Evolutionary conservation across 2,113 vertebrate species (phyloP).

Genomic region (Chinchilla lanigera): DNA sequence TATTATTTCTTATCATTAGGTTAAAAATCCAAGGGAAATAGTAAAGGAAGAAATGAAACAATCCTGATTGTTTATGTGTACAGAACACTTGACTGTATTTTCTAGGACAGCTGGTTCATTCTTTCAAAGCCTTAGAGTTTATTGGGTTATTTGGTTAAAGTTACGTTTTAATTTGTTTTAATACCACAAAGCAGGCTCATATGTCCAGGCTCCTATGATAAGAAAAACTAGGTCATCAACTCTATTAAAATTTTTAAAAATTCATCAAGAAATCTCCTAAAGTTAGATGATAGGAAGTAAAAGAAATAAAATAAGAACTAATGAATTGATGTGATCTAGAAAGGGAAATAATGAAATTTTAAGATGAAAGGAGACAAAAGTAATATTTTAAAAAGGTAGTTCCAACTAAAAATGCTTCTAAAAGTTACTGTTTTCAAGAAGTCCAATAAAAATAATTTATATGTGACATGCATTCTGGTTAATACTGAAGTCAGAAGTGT

Average conservation of each 20-base stretch:
- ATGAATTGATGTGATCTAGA: neutral
- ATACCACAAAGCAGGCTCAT: neutral
- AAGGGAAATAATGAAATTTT: neutral
- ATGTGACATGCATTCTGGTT: neutral
- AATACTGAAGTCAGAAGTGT: neutral
- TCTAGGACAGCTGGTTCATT: slow-evolving; percentile 50
- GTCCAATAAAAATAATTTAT: neutral
- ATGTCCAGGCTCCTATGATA: neutral
- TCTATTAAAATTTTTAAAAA: neutral
- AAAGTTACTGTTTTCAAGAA: neutral
- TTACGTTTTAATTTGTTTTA: slow-evolving; percentile 14
- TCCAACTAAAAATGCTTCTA: neutral
- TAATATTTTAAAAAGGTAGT: neutral
- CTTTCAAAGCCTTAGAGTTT: slow-evolving; percentile 8
- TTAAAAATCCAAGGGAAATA: slow-evolving; percentile 60
- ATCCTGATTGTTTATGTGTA: slow-evolving; percentile 23
- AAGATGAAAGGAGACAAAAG: slow-evolving; percentile 41
- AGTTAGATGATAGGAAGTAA: neutral
- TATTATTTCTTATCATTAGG: slow-evolving; percentile 58
- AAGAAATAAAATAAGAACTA: slow-evolving; percentile 46
- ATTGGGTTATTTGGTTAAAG: neutral
- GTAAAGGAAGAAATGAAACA: slow-evolving; percentile 46
- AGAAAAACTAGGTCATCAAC: neutral
- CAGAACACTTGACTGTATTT: neutral
- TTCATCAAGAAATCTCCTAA: slow-evolving; percentile 11